Evolutionary conservation across 92 coral and sea anemone species (phyloP).

Genomic region (Hydrozoanthus gracilis): DNA sequence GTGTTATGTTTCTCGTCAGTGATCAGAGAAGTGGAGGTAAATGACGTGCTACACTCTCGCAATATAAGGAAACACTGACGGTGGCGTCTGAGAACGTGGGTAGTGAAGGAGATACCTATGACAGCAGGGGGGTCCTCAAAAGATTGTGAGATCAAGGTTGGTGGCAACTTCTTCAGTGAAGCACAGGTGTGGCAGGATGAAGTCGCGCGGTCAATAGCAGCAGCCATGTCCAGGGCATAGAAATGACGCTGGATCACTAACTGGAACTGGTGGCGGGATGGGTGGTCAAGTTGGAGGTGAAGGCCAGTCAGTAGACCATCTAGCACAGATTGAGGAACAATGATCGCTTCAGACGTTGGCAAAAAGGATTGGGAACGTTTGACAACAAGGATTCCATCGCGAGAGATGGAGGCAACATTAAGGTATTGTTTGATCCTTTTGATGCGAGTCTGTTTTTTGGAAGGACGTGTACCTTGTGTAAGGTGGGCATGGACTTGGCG

Average conservation of each 20-base stretch:
- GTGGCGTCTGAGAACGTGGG: not conserved
- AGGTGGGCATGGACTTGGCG: too few relatives aligned
- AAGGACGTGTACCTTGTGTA: too few relatives aligned
- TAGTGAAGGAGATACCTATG: conserved; percentile 27
- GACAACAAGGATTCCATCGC: conserved; percentile 59
- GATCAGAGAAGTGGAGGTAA: not conserved
- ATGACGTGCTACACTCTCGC: conserved; percentile 24
- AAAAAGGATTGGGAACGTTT: not conserved
- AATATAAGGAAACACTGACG: conserved; percentile 4
- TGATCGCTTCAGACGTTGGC: conserved; percentile 39
- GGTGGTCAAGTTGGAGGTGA: conserved; percentile 49
- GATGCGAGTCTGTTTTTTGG: too few relatives aligned
- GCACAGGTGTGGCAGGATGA: too few relatives aligned
- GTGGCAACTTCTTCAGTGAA: too few relatives aligned
- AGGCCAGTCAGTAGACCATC: too few relatives aligned
- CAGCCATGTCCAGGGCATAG: too few relatives aligned
- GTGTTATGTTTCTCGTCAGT: not conserved
- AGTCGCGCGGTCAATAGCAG: too few relatives aligned
- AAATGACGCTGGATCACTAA: too few relatives aligned
- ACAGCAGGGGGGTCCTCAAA: conserved; percentile 22
- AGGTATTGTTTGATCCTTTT: not conserved
- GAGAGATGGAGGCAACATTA: conserved; percentile 40
- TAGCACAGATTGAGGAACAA: too few relatives aligned
- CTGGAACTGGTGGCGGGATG: conserved; percentile 46
- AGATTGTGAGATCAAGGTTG: too few relatives aligned